phyloP scores from a whole-genome alignment of 23 tunicate genomes.

The Botrylloides violaceus region DNA sequence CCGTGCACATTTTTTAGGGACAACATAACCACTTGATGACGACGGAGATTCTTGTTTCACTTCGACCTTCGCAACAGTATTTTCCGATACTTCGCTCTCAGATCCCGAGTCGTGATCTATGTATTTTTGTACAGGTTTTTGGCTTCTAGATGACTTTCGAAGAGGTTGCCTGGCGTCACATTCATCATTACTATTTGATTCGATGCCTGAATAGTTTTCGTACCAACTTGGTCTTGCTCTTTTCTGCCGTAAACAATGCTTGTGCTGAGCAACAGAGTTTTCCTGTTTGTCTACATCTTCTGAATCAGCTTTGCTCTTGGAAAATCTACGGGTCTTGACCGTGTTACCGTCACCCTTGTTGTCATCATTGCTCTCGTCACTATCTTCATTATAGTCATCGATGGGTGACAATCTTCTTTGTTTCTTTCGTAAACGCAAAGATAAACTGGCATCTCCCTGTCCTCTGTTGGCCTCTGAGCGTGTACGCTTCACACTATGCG shows the following conservation, averaged over 20 bases:
- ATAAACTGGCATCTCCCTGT: constrained; percentile 3
- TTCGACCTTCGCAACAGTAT: background rate
- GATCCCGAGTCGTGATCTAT: background rate
- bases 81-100: background rate
- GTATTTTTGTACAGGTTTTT: background rate
- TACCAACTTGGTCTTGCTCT: background rate
- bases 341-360: background rate
- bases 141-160: background rate
- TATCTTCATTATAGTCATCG: background rate
- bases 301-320: background rate
- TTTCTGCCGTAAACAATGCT: background rate
- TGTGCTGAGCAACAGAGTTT: background rate
- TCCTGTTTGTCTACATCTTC: background rate
- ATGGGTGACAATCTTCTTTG: background rate
- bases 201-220: background rate
- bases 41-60: background rate
- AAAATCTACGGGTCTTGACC: constrained; percentile 1
- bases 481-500: background rate
- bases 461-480: background rate
- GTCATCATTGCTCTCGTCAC: background rate
- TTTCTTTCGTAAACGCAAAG: background rate
- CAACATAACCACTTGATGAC: background rate
- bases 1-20: background rate
- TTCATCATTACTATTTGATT: background rate
- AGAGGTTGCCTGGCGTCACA: background rate